Conservation (phyloP, 1,140 invertebrate species). For the Eupristina koningsbergeri region DNA sequence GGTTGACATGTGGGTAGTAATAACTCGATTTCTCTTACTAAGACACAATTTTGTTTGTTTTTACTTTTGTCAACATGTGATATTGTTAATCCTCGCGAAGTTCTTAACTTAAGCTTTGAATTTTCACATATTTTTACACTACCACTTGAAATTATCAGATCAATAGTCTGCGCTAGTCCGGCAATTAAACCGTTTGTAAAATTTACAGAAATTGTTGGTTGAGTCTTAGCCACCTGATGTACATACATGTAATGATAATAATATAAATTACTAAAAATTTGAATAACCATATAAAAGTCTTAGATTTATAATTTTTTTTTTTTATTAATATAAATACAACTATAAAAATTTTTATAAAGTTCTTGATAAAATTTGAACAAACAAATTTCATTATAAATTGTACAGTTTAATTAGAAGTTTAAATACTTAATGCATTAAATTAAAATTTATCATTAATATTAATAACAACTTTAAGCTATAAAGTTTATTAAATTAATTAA, state of each 20-base stretch:
- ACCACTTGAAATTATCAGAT: conserved; percentile 79
- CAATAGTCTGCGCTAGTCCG: conserved; percentile 80
- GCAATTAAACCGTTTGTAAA: conserved; percentile 78
- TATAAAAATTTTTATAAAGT: no score
- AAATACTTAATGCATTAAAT: no score
- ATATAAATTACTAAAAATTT: no score
- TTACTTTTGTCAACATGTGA: conserved; percentile 59
- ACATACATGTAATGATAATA: neutral
- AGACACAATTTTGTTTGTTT: conserved; percentile 46
- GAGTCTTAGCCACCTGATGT: conserved; percentile 74
- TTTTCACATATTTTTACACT: conserved; percentile 76
- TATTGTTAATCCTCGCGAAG: conserved; percentile 75
- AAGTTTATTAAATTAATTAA: no score
- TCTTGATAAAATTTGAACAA: no score
- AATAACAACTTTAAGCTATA: no score
- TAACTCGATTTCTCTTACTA: conserved; percentile 77
- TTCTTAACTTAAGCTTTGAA: conserved; percentile 74
- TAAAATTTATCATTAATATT: no score
- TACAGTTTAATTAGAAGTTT: no score
- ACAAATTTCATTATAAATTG: no score
- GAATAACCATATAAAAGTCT: no score
- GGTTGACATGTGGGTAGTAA: conserved; percentile 79
- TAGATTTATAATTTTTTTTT: no score
- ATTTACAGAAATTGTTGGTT: conserved; percentile 73
- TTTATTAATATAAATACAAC: no score